phyloP scores from a whole-genome alignment of 2,888 invertebrate genomes.

The Ethmia dodecea region DNA sequence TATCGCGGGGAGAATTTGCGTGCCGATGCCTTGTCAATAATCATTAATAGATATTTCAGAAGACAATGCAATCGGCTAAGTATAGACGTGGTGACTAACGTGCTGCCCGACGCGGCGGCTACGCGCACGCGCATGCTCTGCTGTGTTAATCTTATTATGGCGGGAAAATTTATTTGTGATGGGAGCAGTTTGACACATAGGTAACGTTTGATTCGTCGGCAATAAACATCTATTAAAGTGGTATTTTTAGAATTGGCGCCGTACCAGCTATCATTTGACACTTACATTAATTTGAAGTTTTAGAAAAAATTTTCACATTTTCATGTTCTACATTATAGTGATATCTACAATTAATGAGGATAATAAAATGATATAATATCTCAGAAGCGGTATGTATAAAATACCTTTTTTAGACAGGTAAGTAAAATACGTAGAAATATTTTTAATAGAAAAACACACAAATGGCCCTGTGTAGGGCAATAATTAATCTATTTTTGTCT shows the following conservation, averaged over 20 bases:
- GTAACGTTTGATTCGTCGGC: slow-evolving; percentile 45
- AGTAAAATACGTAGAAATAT: too few species aligned
- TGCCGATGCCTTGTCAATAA: slow-evolving; percentile 78
- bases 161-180: slow-evolving; percentile 67
- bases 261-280: slow-evolving; percentile 10
- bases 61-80: slow-evolving; percentile 75
- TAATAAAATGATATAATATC: background rate
- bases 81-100: slow-evolving; percentile 71
- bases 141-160: slow-evolving; percentile 73
- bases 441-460: too few species aligned
- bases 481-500: slow-evolving; percentile 42
- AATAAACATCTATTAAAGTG: slow-evolving; percentile 16
- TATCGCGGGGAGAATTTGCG: slow-evolving; percentile 68
- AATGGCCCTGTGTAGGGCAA: background rate
- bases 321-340: background rate
- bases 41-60: slow-evolving; percentile 77
- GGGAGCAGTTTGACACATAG: slow-evolving; percentile 61
- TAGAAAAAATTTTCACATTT: background rate
- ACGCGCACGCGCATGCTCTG: slow-evolving; percentile 46
- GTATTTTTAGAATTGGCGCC: slow-evolving; percentile 13
- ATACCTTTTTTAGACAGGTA: too few species aligned
- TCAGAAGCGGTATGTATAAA: too few species aligned
- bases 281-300: slow-evolving; percentile 1
- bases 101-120: slow-evolving; percentile 50
- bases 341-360: background rate